These are phyloP conservation scores for Invenusta paracnida DNA, from an alignment of 2,888 invertebrate species.

Conservation along the genomic window DNA sequence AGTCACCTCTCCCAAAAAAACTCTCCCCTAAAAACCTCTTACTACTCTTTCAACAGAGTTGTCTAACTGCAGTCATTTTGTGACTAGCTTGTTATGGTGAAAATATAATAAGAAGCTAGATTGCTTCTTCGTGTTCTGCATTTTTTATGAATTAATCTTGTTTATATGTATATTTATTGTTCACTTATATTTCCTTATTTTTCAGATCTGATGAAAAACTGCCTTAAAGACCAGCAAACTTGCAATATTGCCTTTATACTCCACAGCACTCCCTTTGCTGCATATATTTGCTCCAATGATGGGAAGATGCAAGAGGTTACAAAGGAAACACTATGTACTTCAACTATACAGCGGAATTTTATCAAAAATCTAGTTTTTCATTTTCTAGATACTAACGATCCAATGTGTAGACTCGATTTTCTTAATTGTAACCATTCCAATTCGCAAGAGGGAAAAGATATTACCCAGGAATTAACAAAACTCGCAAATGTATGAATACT, in stretches of 20 bases:
- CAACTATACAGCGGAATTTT: conserved; percentile 25
- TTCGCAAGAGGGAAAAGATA: conserved; percentile 49
- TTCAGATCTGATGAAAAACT: background rate
- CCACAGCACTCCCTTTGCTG: conserved; percentile 38
- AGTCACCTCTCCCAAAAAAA: too few species aligned
- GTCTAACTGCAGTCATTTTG: too few species aligned
- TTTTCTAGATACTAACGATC: conserved; percentile 18
- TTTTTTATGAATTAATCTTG: too few species aligned
- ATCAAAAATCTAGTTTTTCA: conserved; percentile 3
- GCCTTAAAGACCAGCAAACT: background rate
- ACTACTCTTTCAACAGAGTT: too few species aligned
- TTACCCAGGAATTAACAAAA: conserved; percentile 41
- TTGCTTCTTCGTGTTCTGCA: too few species aligned
- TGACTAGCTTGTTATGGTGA: too few species aligned
- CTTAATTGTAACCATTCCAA: conserved; percentile 52
- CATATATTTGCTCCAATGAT: conserved; percentile 37
- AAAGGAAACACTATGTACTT: conserved; percentile 18
- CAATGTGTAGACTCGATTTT: conserved; percentile 51
- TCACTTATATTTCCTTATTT: too few species aligned
- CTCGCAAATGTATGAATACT: conserved; percentile 9
- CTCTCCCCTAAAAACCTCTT: too few species aligned
- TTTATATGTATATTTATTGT: background rate
- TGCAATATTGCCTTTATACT: conserved; percentile 38
- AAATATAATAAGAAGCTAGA: too few species aligned
- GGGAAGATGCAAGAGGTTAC: conserved; percentile 29